Percentiles rank a stretch among this genome's conserved stretches.
phyloP scores from a whole-genome alignment of 2,888 invertebrate genomes.

The Tetranychus truncatus region DNA sequence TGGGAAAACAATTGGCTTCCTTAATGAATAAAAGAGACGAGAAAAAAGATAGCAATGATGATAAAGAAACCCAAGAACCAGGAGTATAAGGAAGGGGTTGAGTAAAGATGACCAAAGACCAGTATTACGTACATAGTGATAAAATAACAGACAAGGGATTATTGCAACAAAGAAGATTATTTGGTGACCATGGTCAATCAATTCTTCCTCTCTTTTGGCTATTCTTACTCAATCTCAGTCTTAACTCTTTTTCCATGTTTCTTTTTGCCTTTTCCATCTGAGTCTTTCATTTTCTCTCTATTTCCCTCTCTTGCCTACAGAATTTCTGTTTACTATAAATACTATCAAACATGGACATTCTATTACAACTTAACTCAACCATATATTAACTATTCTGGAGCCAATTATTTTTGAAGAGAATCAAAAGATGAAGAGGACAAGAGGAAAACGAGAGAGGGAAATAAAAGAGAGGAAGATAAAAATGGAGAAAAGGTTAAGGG shows the following conservation, averaged over 20 bases:
- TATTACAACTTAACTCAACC: background rate
- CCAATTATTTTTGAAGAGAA: background rate
- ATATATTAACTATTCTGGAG: background rate
- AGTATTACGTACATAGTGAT: background rate
- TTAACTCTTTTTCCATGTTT: background rate
- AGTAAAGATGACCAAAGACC: too few relatives aligned
- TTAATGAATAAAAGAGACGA: background rate
- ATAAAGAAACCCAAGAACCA: background rate
- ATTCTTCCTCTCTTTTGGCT: conserved; percentile 3
- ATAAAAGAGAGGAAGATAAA: background rate
- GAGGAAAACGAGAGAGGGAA: background rate
- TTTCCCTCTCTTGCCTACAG: background rate
- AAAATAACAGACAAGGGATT: background rate
- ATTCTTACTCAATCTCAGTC: background rate
- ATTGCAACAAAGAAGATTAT: background rate
- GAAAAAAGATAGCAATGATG: background rate
- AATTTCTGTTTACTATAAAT: background rate
- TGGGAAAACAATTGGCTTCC: background rate
- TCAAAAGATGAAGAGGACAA: background rate
- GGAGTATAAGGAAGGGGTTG: too few relatives aligned
- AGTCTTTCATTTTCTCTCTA: conserved; percentile 4
- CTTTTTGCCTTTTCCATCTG: background rate
- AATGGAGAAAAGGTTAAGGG: background rate
- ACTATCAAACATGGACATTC: conserved; percentile 3
- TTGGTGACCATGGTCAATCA: background rate